These are phyloP conservation scores for Amblyjoppa fuscipennis DNA, from an alignment of 2,888 invertebrate genomes.

Conservation along the genomic window DNA sequence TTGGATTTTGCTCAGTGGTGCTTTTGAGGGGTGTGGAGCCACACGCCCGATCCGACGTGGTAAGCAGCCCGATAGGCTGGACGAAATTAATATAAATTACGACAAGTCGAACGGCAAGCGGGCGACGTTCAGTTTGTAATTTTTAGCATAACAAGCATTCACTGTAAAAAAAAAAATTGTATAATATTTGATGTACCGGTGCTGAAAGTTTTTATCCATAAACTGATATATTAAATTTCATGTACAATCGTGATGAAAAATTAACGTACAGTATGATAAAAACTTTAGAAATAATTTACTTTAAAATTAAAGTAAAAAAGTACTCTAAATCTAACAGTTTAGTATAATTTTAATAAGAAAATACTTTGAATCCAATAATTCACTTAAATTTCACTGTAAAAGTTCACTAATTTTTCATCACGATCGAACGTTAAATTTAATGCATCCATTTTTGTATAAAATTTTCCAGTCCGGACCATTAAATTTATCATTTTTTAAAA, in stretches of 20 bases:
- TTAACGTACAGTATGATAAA: no score
- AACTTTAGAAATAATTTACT: no score
- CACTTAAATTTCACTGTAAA: neutral
- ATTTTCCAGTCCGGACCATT: no score
- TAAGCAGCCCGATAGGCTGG: conserved; percentile 1
- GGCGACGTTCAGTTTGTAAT: neutral
- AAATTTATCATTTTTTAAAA: no score
- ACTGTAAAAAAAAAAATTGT: no score
- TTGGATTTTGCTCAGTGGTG: conserved; percentile 24
- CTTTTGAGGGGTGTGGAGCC: conserved; percentile 77
- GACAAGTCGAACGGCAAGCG: neutral
- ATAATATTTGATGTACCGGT: no score
- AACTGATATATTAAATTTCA: no score
- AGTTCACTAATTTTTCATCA: neutral
- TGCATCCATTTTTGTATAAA: no score
- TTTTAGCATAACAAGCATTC: neutral
- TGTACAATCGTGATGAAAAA: no score
- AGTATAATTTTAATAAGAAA: no score
- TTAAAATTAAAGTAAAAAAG: neutral
- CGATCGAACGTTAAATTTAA: no score
- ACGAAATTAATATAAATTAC: neutral
- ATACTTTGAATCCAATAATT: neutral
- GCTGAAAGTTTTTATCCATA: no score
- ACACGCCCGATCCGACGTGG: conserved; percentile 1
- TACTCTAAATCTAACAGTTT: neutral